A percentile compares a stretch with the other conserved stretches of the same genome.
Conservation (phyloP, 2,113 vertebrate genomes). For the Laticauda colubrina region DNA sequence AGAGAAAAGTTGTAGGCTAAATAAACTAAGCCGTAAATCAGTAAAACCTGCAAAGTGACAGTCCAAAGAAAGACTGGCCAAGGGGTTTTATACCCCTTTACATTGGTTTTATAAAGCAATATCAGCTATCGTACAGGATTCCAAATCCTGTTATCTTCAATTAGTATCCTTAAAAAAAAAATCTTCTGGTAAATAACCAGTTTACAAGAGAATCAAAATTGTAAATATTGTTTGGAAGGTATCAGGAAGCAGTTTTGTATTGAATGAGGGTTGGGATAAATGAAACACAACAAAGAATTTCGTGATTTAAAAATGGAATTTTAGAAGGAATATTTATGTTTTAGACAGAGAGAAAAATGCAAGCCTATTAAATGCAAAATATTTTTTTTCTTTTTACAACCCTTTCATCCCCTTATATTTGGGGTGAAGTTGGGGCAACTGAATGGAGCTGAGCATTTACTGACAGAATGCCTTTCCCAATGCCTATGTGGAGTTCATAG, state of each 20-base stretch:
- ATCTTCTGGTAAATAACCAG: constrained; percentile 19
- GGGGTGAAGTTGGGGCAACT: background rate
- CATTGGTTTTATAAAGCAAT: constrained; percentile 45
- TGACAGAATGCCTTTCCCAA: background rate
- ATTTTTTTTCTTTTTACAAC: background rate
- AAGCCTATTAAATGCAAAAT: background rate
- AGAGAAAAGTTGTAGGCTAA: constrained; percentile 66
- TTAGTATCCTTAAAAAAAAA: background rate
- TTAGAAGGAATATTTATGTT: background rate
- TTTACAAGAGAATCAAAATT: background rate
- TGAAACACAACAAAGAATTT: background rate
- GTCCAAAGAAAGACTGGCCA: constrained; percentile 43
- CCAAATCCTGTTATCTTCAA: constrained; percentile 6
- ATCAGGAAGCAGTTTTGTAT: background rate
- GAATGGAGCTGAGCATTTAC: background rate
- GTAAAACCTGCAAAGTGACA: constrained; percentile 68
- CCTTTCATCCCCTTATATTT: background rate
- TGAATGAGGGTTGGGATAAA: background rate
- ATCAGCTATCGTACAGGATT: constrained; percentile 40
- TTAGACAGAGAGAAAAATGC: background rate
- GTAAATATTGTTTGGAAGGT: background rate
- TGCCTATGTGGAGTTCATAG: background rate
- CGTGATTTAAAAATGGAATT: background rate
- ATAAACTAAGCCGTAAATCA: constrained; percentile 67
- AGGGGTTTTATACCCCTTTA: constrained; percentile 25